Base-by-base conservation (phyloP, 2,888 invertebrate species). In the Stictocephala bisonia region DNA sequence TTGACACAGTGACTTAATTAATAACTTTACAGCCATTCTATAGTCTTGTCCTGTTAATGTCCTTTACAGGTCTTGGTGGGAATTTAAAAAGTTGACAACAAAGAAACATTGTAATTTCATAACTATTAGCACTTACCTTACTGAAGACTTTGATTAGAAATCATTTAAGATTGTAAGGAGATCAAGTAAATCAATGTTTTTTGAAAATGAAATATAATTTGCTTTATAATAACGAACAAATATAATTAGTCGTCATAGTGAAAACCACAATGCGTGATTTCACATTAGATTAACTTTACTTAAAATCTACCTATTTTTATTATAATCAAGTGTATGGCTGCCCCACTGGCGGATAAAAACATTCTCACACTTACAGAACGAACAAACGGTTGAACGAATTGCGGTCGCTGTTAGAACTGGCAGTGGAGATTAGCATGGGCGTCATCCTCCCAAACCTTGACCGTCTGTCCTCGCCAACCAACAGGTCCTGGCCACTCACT, bases 121-220 rank as follows among this genome's bases (percentile, higher is more conserved):
- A n/a, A n/a, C n/a, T n/a, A n/a, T n/a, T n/a, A n/a, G n/a, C n/a
- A n/a, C n/a, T n/a, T n/a, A n/a, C n/a, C n/a, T n/a, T n/a, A n/a
- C n/a, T n/a, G n/a, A n/a, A n/a, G n/a, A n/a, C n/a, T n/a, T n/a
- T n/a, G n/a, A n/a, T n/a, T n/a, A n/a, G n/a, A n/a, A n/a, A n/a
- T n/a, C n/a, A n/a, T n/a, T n/a, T n/a, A n/a, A n/a, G n/a, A n/a
- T n/a, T n/a, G n/a, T n/a, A n/a, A n/a, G n/a, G n/a, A n/a, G n/a
- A n/a, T n/a, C n/a, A n/a, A n/a, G n/a, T n/a, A n/a, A n/a, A n/a
- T n/a, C n/a, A n/a, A n/a, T n/a, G 50, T 67, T 71, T 56, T 75
- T 77, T 74, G 75, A 77, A 77, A 77, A 77, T 77, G 77, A 77
- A 77, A 75, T 77, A 77, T 77, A 77, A 75, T 77, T 77, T 75